phyloP scores from a whole-genome alignment of 2,888 invertebrate genomes.

The Acanthococcus lagerstroemiae region DNA sequence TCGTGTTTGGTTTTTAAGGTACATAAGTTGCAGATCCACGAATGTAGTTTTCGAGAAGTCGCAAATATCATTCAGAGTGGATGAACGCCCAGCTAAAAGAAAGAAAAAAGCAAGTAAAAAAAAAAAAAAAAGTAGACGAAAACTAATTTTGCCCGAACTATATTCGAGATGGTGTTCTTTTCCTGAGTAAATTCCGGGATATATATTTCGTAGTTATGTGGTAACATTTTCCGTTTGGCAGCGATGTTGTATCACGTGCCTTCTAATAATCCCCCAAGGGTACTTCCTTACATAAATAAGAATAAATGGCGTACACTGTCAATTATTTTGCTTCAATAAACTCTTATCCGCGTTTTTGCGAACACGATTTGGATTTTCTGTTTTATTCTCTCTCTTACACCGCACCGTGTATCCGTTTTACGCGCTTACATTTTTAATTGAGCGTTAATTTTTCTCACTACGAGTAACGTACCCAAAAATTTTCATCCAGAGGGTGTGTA shows the following conservation, averaged over 20 bases:
- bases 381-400: not conserved
- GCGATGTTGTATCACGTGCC: conserved; percentile 29
- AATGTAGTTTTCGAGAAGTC: not conserved
- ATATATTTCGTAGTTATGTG: conserved; percentile 26
- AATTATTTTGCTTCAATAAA: conserved; percentile 31
- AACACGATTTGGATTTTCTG: conserved; percentile 10
- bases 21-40: not conserved
- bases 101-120: not conserved
- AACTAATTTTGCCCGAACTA: not conserved
- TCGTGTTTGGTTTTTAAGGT: not conserved
- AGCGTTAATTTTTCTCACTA: too few relatives aligned
- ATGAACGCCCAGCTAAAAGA: not conserved
- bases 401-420: too few relatives aligned
- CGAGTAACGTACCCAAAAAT: too few relatives aligned
- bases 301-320: conserved; percentile 30
- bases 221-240: conserved; percentile 30
- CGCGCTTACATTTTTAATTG: too few relatives aligned
- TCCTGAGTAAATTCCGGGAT: not conserved
- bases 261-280: conserved; percentile 28
- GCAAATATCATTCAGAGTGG: not conserved
- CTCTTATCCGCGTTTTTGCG: conserved; percentile 24
- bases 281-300: conserved; percentile 31
- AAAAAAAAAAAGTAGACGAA: not conserved
- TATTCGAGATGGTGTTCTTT: not conserved
- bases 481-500: too few relatives aligned